Percentiles rank a stretch among this genome's conserved stretches.
Conservation (phyloP, 2,888 invertebrate species). For the Synanthedon formicaeformis region DNA sequence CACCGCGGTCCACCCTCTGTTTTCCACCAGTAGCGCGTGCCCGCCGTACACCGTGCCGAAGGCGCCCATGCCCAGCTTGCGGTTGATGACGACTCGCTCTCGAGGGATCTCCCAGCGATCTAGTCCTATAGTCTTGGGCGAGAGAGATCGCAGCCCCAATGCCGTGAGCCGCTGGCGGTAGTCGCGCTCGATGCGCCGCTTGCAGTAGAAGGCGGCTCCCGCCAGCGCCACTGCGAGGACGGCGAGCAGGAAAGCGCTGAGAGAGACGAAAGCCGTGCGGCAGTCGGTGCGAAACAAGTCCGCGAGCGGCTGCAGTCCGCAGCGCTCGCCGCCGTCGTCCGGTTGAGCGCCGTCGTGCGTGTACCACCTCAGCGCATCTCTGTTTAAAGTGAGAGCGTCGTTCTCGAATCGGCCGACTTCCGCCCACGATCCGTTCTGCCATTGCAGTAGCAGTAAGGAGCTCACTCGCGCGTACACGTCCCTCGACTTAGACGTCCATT, state of each 20-base stretch:
- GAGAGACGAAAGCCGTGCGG: conserved; percentile 74
- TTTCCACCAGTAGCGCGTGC: conserved; percentile 75
- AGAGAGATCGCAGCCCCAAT: conserved; percentile 38
- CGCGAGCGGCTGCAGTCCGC: conserved; percentile 77
- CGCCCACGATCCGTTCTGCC: conserved; percentile 69
- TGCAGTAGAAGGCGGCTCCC: conserved; percentile 31
- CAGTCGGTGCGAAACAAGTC: conserved; percentile 77
- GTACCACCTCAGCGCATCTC: conserved; percentile 76
- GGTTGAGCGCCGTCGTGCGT: conserved; percentile 72
- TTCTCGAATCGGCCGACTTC: conserved; percentile 76
- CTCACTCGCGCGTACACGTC: conserved; percentile 35
- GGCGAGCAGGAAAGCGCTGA: conserved; percentile 27
- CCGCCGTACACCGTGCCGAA: conserved; percentile 95
- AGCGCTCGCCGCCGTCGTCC: conserved; percentile 76
- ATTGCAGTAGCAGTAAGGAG: conserved; percentile 67
- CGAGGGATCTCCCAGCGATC: conserved; percentile 92
- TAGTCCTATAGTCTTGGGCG: conserved; percentile 46
- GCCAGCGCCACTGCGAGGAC: conserved; percentile 27
- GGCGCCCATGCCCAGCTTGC: conserved; percentile 89
- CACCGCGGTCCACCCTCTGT: conserved; percentile 82
- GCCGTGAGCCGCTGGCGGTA: conserved; percentile 39
- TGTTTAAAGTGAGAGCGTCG: conserved; percentile 81
- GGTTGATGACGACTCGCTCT: conserved; percentile 86
- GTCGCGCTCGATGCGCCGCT: conserved; percentile 39
- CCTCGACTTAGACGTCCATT: conserved; percentile 73